phyloP scores from a whole-genome alignment of 2,888 invertebrate species.

The Terebella lapidaria region DNA sequence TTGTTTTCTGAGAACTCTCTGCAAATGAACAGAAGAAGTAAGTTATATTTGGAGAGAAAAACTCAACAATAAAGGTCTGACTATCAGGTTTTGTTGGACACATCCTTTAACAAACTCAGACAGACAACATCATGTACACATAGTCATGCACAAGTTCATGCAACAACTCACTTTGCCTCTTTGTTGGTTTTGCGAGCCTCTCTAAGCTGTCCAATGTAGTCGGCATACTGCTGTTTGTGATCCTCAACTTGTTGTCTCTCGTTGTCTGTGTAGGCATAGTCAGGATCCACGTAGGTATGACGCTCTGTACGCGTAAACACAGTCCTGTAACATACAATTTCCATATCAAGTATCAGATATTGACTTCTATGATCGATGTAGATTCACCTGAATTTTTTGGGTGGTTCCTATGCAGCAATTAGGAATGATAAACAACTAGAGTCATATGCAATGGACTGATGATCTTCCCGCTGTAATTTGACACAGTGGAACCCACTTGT shows the following conservation, averaged over 20 bases:
- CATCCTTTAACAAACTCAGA: too few relatives aligned
- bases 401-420: too few relatives aligned
- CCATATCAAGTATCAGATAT: not conserved
- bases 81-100: too few relatives aligned
- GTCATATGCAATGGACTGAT: too few relatives aligned
- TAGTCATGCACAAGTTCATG: too few relatives aligned
- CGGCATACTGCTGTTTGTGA: conserved; percentile 41
- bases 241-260: conserved; percentile 33
- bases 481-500: conserved; percentile 33
- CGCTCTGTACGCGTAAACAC: conserved; percentile 44
- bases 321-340: conserved; percentile 37
- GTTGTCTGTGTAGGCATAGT: conserved; percentile 47
- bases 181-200: not conserved
- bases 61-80: too few relatives aligned
- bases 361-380: conserved; percentile 5
- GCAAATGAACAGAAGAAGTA: too few relatives aligned
- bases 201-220: conserved; percentile 36
- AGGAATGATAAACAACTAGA: too few relatives aligned
- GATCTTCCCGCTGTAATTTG: too few relatives aligned
- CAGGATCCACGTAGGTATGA: conserved; percentile 50
- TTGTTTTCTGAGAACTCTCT: conserved; percentile 44
- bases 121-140: too few relatives aligned
- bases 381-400: too few relatives aligned
- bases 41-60: too few relatives aligned
- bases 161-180: not conserved